Percentiles rank a stretch among this genome's conserved stretches.
phyloP scores from a whole-genome alignment of 2,888 invertebrate genomes.

The Byasa hedistus region DNA sequence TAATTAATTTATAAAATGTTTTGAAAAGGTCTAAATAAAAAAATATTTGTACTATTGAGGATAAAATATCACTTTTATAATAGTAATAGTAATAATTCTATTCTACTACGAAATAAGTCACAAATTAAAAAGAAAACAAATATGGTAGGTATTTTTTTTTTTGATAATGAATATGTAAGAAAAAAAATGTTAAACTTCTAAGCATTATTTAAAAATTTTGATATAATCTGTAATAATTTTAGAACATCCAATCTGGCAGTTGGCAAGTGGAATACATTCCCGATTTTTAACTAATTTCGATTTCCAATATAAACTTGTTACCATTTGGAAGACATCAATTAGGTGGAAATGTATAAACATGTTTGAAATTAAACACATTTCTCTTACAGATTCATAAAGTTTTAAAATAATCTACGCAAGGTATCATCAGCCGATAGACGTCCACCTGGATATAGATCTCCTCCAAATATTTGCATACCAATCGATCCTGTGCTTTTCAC shows the following conservation, averaged over 20 bases:
- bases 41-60: conserved; percentile 68
- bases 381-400: conserved; percentile 22
- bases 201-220: not conserved
- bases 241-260: not conserved
- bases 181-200: not conserved
- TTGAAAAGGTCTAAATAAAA: conserved; percentile 56
- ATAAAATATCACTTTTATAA: conserved; percentile 50
- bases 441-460: no score
- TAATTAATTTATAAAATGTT: conserved; percentile 52
- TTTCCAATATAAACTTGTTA: conserved; percentile 20
- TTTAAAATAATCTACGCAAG: conserved; percentile 11
- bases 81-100: conserved; percentile 39
- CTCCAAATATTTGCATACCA: no score
- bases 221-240: not conserved
- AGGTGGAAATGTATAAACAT: conserved; percentile 37
- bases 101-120: conserved; percentile 13
- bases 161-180: conserved; percentile 1
- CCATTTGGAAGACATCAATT: conserved; percentile 55
- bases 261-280: not conserved
- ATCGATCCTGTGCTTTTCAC: no score
- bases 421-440: no score
- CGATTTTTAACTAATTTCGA: conserved; percentile 6
- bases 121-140: conserved; percentile 2
- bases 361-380: conserved; percentile 15
- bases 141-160: not conserved